phyloP scores from a whole-genome alignment of 1,140 invertebrate genomes.

The Calliopsis andreniformis region DNA sequence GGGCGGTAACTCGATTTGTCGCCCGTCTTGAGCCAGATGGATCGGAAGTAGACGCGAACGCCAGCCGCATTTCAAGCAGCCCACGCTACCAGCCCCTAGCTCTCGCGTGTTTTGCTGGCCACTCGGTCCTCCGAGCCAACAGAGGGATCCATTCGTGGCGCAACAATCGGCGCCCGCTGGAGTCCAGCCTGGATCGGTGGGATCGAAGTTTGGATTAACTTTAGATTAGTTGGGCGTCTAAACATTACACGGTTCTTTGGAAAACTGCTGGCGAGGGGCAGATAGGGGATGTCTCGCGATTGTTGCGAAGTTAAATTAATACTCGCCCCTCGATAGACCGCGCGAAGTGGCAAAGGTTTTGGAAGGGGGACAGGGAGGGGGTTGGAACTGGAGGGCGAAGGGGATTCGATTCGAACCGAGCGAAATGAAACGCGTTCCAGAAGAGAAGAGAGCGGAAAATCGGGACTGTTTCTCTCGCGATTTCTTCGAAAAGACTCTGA shows the following conservation, averaged over 20 bases:
- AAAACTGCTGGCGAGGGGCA: not conserved
- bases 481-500: slow-evolving; percentile 16
- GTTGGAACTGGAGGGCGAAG: not conserved
- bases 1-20: slow-evolving; percentile 75
- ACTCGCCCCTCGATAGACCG: not conserved
- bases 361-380: not conserved
- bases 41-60: slow-evolving; percentile 75
- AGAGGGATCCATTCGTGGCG: slow-evolving; percentile 36
- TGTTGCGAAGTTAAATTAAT: slow-evolving; percentile 3
- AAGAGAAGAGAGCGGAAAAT: not conserved
- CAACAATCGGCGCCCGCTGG: slow-evolving; percentile 45
- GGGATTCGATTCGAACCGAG: not conserved
- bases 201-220: slow-evolving; percentile 26
- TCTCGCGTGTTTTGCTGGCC: slow-evolving; percentile 52
- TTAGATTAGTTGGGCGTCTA: slow-evolving; percentile 14
- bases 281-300: not conserved
- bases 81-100: slow-evolving; percentile 38
- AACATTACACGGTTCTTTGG: slow-evolving; percentile 13
- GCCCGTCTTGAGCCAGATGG: slow-evolving; percentile 75
- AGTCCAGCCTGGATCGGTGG: not conserved
- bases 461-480: not conserved
- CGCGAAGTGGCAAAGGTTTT: not conserved
- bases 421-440: not conserved
- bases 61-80: slow-evolving; percentile 72
- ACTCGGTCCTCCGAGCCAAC: slow-evolving; percentile 18